phyloP scores from a whole-genome alignment of 2,113 vertebrate genomes.

The Coptodon bakossiorum region DNA sequence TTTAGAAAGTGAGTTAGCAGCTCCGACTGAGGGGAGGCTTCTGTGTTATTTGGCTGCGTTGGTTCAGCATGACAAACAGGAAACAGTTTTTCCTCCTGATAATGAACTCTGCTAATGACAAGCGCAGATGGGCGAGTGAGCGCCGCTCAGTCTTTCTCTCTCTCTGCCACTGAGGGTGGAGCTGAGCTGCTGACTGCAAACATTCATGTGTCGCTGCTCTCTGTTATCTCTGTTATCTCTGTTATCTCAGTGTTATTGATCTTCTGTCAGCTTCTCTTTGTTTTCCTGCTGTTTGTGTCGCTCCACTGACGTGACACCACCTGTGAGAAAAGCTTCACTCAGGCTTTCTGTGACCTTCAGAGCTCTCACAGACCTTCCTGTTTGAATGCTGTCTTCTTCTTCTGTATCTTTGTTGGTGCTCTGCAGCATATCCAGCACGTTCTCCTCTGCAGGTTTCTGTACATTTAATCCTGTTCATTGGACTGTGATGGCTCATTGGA shows the following conservation, averaged over 20 bases:
- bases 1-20: not conserved
- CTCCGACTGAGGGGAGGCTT: not conserved
- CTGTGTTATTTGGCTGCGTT: not conserved
- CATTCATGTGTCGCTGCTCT: not conserved
- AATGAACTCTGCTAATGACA: not conserved
- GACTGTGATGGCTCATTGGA: not conserved
- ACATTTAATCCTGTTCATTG: not conserved
- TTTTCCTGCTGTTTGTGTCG: not conserved
- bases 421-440: not conserved
- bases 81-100: not conserved
- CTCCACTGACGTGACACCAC: not conserved
- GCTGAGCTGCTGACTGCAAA: not conserved
- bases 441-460: not conserved
- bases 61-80: not conserved
- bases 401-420: not conserved
- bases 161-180: not conserved
- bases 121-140: not conserved
- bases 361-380: not conserved
- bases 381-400: not conserved
- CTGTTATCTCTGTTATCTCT: not conserved
- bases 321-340: not conserved
- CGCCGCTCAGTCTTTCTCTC: not conserved
- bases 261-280: not conserved
- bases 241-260: not conserved
- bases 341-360: not conserved